A percentile compares a stretch with the other conserved stretches of the same genome.
Evolutionary conservation across 2,113 vertebrate species (phyloP).

Genomic region (Fregata magnificens): DNA sequence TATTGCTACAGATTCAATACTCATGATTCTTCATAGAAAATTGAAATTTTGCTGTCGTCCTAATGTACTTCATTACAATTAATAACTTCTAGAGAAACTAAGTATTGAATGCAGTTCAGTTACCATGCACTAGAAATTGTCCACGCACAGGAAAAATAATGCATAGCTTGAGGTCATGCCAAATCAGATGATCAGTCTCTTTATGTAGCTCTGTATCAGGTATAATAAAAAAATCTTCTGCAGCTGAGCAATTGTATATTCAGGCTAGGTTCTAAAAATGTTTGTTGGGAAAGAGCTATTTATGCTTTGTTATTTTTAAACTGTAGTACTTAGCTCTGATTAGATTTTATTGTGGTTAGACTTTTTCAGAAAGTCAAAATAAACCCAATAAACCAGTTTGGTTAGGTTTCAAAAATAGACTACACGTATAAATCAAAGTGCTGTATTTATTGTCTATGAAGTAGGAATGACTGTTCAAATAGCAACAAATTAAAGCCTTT

Average conservation of each 20-base stretch:
- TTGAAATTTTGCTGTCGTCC: neutral
- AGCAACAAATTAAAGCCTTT: neutral
- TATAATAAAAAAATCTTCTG: neutral
- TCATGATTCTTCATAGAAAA: neutral
- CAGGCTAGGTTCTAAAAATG: neutral
- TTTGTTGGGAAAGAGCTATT: constrained; percentile 29
- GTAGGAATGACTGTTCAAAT: neutral
- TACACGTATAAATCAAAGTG: constrained; percentile 4
- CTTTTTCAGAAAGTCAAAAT: constrained; percentile 61
- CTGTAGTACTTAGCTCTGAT: neutral
- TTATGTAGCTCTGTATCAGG: neutral
- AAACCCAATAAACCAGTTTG: constrained; percentile 55
- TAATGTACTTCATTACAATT: neutral
- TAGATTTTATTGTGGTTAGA: constrained; percentile 56
- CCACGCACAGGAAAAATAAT: neutral
- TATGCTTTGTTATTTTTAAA: constrained; percentile 46
- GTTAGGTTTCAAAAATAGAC: constrained; percentile 55
- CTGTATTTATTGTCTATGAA: constrained; percentile 27
- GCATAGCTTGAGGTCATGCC: neutral
- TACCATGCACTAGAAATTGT: neutral
- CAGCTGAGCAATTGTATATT: neutral
- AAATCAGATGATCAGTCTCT: neutral
- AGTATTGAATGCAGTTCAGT: neutral
- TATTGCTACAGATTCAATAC: neutral
- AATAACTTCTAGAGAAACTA: neutral